Percentiles rank a stretch among this genome's conserved stretches.
These are phyloP conservation scores for Drymodes brunneopygia DNA, from an alignment of 2,113 vertebrate genomes.

Conservation along the genomic window DNA sequence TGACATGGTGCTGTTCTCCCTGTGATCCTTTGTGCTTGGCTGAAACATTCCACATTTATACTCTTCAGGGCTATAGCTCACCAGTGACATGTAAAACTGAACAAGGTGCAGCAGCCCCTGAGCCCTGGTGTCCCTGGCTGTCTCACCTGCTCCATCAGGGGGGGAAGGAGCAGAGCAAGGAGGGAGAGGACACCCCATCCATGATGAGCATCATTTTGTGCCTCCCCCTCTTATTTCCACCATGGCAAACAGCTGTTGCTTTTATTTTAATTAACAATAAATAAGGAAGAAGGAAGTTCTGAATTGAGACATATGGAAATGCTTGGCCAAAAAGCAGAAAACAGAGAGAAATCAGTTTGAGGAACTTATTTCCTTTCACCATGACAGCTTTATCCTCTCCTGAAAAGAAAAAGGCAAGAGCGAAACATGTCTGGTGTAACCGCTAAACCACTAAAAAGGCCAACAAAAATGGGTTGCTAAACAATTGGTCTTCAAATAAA, in stretches of 20 bases:
- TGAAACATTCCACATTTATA: neutral
- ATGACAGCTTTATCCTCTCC: neutral
- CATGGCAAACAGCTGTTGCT: neutral
- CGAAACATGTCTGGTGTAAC: neutral
- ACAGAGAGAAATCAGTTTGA: neutral
- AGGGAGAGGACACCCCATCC: neutral
- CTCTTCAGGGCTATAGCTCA: neutral
- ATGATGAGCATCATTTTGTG: neutral
- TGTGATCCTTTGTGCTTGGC: neutral
- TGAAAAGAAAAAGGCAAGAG: slow-evolving; percentile 9
- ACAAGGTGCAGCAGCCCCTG: neutral
- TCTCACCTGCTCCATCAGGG: neutral
- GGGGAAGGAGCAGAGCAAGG: neutral
- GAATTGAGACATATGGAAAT: neutral
- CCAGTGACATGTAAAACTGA: neutral
- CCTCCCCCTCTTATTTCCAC: neutral
- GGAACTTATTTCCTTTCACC: neutral
- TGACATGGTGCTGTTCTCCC: neutral
- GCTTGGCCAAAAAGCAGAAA: slow-evolving; percentile 4
- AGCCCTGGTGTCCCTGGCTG: neutral
- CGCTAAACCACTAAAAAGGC: slow-evolving; percentile 28
- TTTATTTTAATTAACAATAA: slow-evolving; percentile 13
- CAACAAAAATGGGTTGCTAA: slow-evolving; percentile 12
- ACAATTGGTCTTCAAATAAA: slow-evolving; percentile 37
- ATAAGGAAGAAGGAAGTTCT: slow-evolving; percentile 26